Conservation (phyloP, 64 coral and sea anemone species). For the Hydrozoanthus tunicans region DNA sequence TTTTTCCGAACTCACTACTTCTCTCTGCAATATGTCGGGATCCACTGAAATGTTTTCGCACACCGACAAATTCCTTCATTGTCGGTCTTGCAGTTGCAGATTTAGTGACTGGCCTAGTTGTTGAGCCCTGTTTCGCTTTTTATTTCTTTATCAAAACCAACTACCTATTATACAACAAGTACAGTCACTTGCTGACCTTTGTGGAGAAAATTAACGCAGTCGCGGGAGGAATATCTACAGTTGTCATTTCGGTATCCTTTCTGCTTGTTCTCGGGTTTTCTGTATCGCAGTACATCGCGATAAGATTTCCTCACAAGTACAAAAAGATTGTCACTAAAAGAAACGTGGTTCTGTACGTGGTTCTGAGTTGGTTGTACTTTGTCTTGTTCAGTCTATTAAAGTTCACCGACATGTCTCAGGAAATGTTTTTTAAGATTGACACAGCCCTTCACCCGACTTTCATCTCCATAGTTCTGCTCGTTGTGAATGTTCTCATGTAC, state of each 20-base stretch:
- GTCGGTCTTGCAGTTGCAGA: conserved; percentile 45
- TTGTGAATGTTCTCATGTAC: conserved; percentile 68
- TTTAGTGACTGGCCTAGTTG: conserved; percentile 37
- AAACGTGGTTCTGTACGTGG: conserved; percentile 48
- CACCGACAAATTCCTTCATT: conserved; percentile 37
- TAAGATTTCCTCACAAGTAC: conserved; percentile 67
- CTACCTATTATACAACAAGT: neutral
- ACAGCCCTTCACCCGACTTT: conserved; percentile 65
- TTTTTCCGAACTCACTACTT: conserved; percentile 28
- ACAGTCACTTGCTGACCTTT: neutral
- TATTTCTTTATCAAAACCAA: neutral
- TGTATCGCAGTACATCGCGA: conserved; percentile 75
- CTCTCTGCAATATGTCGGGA: conserved; percentile 30
- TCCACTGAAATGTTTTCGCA: conserved; percentile 28
- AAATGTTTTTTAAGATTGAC: conserved; percentile 69
- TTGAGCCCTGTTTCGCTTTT: conserved; percentile 32
- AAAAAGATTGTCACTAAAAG: conserved; percentile 56
- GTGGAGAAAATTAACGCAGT: neutral
- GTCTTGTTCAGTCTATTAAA: conserved; percentile 61
- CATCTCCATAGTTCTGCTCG: conserved; percentile 57
- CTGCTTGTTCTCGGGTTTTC: conserved; percentile 74
- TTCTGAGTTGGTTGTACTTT: conserved; percentile 71
- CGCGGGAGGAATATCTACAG: conserved; percentile 62
- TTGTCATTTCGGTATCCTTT: conserved; percentile 70
- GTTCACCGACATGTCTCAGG: conserved; percentile 26